Conservation (phyloP, 2,888 invertebrate species). For the Caenorhabditis sp. region DNA sequence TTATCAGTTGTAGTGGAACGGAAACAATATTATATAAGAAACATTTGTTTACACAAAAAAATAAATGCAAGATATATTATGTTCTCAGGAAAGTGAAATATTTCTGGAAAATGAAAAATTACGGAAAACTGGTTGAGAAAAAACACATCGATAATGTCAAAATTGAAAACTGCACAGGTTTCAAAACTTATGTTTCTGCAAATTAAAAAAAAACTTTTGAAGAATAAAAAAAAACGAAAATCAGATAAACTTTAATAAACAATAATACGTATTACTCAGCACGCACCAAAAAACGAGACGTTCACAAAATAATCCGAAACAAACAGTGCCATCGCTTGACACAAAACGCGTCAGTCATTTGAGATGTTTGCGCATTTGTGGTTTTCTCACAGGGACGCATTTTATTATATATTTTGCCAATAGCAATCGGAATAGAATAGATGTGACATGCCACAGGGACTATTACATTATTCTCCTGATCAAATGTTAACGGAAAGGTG, state of each 20-base stretch:
- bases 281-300: neutral
- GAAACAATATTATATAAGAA: slow-evolving; percentile 12
- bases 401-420: no score
- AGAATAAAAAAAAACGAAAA: neutral
- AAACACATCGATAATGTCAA: neutral
- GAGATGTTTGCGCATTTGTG: neutral
- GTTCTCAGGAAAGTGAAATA: no score
- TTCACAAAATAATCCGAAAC: neutral
- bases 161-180: neutral
- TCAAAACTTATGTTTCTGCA: no score
- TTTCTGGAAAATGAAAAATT: no score
- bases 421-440: neutral
- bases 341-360: neutral
- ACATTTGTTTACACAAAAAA: neutral
- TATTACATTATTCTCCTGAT: slow-evolving; percentile 28
- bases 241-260: neutral
- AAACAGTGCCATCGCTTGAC: neutral
- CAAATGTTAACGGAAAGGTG: slow-evolving; percentile 7
- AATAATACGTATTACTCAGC: neutral
- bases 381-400: neutral
- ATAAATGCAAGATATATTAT: no score
- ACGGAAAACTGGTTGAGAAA: neutral
- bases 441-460: slow-evolving; percentile 32
- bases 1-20: neutral
- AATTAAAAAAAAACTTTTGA: no score